A percentile compares a stretch with the other conserved stretches of the same genome.
Conservation (phyloP, 2,888 invertebrate species). For the Endomychus coccineus region DNA sequence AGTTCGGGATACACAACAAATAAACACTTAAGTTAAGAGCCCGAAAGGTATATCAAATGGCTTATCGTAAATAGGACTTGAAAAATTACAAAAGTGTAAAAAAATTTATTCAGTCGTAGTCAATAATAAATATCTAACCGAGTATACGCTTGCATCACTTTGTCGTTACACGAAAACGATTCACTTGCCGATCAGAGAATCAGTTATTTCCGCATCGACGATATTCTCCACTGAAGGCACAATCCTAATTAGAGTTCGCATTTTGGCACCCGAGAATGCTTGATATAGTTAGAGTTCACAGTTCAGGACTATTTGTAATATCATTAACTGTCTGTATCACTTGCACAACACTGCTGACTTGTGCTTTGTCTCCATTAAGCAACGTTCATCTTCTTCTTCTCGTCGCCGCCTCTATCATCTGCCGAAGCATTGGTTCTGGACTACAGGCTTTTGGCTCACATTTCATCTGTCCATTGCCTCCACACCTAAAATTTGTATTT, state of each 20-base stretch:
- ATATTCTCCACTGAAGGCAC: conserved; percentile 10
- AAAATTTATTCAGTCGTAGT: conserved; percentile 35
- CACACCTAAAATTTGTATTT: conserved; percentile 78
- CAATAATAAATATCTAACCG: conserved; percentile 25
- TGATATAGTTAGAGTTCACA: conserved; percentile 25
- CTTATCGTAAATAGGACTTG: conserved; percentile 40
- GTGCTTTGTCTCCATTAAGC: conserved; percentile 34
- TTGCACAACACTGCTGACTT: conserved; percentile 35
- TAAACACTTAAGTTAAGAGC: conserved; percentile 14
- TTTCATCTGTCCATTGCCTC: conserved; percentile 88
- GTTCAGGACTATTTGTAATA: conserved; percentile 36
- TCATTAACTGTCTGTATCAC: conserved; percentile 39
- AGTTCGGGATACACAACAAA: conserved; percentile 42
- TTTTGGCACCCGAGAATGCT: conserved; percentile 47
- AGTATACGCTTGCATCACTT: conserved; percentile 31
- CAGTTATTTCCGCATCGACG: conserved; percentile 5
- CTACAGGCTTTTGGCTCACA: conserved; percentile 87
- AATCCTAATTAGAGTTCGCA: conserved; percentile 31
- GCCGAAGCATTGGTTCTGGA: conserved; percentile 82
- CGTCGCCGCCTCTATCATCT: conserved; percentile 79
- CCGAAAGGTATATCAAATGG: conserved; percentile 36
- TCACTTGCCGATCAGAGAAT: conserved; percentile 16
- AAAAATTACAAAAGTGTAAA: conserved; percentile 41
- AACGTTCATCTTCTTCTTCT: conserved; percentile 58
- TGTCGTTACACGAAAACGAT: too few species aligned